Percentiles rank a stretch among this genome's conserved stretches.
phyloP scores from a whole-genome alignment of 2,797 vertebrate genomes.

The Synaphobranchus kaupii region DNA sequence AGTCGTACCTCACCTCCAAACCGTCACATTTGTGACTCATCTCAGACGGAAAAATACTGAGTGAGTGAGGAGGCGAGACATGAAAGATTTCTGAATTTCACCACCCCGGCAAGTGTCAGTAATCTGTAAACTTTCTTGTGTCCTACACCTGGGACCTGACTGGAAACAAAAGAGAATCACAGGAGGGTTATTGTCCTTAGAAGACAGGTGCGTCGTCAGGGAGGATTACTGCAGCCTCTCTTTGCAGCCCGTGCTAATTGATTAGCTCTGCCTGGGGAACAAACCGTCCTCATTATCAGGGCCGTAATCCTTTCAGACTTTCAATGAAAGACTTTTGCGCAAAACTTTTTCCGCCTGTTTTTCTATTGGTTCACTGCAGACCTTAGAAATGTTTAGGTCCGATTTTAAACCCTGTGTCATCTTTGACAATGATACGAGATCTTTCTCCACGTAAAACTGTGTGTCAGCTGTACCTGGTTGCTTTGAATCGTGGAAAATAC shows the following conservation, averaged over 20 bases:
- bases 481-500: not conserved
- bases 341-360: not conserved
- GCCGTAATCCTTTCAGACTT: not conserved
- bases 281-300: constrained; percentile 26
- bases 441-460: not conserved
- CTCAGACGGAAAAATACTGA: not conserved
- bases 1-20: not conserved
- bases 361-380: not conserved
- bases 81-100: constrained; percentile 36
- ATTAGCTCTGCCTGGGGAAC: constrained; percentile 22
- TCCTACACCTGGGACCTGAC: constrained; percentile 31
- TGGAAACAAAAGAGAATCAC: constrained; percentile 1
- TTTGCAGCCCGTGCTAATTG: constrained; percentile 23
- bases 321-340: not conserved
- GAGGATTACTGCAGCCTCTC: constrained; percentile 26
- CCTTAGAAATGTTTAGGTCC: not conserved
- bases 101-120: constrained; percentile 25
- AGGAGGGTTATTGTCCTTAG: constrained; percentile 35
- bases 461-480: not conserved
- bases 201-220: constrained; percentile 39
- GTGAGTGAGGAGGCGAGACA: not conserved
- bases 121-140: constrained; percentile 35
- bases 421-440: not conserved
- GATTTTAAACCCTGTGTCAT: not conserved
- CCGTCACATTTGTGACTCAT: not conserved